These are phyloP conservation scores for Metridium senile DNA, from an alignment of 92 coral and sea anemone species.

Conservation along the genomic window DNA sequence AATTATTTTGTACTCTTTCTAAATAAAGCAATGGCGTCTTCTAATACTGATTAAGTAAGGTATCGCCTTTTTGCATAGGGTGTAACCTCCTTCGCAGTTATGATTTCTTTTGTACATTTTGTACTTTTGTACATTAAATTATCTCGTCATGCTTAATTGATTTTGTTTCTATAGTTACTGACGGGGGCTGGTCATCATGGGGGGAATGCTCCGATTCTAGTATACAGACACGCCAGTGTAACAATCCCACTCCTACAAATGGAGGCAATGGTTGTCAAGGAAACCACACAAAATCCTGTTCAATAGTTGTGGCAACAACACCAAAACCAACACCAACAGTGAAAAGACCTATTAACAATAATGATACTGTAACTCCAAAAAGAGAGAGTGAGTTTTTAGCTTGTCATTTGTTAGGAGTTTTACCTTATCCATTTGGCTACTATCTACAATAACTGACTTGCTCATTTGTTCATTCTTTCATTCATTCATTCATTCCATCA, in stretches of 20 bases:
- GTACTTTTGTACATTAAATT: background rate
- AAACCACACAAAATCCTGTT: conserved; percentile 25
- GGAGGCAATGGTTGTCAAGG: conserved; percentile 73
- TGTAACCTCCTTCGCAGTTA: no score
- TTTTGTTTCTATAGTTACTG: conserved; percentile 13
- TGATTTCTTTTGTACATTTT: background rate
- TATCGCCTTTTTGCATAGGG: no score
- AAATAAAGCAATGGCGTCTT: no score
- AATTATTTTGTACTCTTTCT: no score
- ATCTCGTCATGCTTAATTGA: background rate
- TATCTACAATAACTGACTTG: no score
- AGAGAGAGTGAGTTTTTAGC: conserved; percentile 38
- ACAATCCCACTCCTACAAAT: conserved; percentile 64
- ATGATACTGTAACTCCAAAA: conserved; percentile 4
- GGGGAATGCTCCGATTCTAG: conserved; percentile 52
- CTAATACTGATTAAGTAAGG: no score
- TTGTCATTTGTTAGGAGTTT: background rate
- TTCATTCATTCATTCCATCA: no score
- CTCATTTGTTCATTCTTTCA: no score
- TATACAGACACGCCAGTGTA: conserved; percentile 60
- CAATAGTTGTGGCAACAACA: background rate
- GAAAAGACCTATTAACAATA: background rate
- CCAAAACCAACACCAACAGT: conserved; percentile 18
- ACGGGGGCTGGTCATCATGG: conserved; percentile 85
- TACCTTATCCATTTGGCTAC: no score